Percentiles rank a stretch among this genome's conserved stretches.
These are phyloP conservation scores for Fregata magnificens DNA, from an alignment of 2,113 vertebrate species.

Conservation along the genomic window DNA sequence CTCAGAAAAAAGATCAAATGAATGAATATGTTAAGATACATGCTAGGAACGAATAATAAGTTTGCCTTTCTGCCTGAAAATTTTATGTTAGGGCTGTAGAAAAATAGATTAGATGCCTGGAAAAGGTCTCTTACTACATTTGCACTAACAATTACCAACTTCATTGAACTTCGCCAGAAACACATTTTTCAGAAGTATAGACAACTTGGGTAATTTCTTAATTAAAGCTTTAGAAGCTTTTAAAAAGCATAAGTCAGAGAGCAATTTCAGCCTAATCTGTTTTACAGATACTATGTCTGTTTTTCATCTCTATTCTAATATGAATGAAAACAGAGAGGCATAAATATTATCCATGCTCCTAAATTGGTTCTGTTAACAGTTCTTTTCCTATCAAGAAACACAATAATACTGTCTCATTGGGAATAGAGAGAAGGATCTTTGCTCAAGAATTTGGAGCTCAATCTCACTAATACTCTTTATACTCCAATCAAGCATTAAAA, in stretches of 20 bases:
- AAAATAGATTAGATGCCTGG: neutral
- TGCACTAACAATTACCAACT: neutral
- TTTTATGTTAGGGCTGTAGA: neutral
- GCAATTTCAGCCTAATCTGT: constrained; percentile 30
- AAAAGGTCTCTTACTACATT: neutral
- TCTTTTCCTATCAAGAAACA: constrained; percentile 34
- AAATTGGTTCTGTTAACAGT: constrained; percentile 28
- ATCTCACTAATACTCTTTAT: neutral
- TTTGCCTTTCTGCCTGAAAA: neutral
- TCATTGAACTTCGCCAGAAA: constrained; percentile 6
- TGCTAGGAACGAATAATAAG: neutral
- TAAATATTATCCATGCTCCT: constrained; percentile 36
- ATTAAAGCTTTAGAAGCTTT: constrained; percentile 59
- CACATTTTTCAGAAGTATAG: constrained; percentile 24
- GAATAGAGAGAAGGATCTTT: neutral
- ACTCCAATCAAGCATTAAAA: neutral
- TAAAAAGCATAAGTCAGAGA: constrained; percentile 9
- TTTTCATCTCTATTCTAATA: constrained; percentile 34
- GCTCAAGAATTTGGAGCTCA: neutral
- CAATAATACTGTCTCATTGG: neutral
- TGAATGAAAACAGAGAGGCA: constrained; percentile 31
- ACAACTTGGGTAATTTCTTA: constrained; percentile 42
- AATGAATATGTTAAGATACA: neutral
- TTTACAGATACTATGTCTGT: neutral
- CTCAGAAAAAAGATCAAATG: neutral